phyloP scores from a whole-genome alignment of 2,113 vertebrate species.

The Herpetotheres cachinnans region DNA sequence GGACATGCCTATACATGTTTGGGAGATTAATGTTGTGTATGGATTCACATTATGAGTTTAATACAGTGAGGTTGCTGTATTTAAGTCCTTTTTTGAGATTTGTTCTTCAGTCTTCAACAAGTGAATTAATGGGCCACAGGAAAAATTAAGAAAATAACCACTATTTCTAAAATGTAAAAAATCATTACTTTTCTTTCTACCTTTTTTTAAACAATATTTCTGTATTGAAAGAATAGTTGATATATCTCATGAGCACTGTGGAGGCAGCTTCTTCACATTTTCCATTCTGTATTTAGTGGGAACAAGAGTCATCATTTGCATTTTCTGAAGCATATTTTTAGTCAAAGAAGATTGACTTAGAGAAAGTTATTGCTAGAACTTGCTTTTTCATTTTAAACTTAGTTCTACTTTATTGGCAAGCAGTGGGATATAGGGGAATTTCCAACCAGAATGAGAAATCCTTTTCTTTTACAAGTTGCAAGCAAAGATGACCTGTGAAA shows the following conservation, averaged over 20 bases:
- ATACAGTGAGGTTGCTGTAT: rapidly evolving
- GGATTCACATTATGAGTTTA: not conserved
- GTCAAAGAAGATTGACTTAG: not conserved
- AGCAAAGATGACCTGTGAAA: not conserved
- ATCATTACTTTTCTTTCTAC: not conserved
- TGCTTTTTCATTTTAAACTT: not conserved
- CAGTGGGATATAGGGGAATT: not conserved
- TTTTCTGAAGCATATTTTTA: not conserved
- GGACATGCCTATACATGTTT: rapidly evolving
- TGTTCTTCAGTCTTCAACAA: not conserved
- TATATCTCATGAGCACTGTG: not conserved
- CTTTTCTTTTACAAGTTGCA: not conserved
- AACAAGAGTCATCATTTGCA: not conserved
- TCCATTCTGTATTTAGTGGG: not conserved
- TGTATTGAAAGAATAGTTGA: not conserved
- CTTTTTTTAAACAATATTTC: not conserved
- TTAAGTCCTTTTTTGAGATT: not conserved
- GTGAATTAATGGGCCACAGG: not conserved
- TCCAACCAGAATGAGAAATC: not conserved
- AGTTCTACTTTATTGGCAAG: not conserved
- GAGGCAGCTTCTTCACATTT: not conserved
- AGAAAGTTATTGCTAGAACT: not conserved
- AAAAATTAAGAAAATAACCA: not conserved
- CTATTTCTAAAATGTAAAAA: not conserved
- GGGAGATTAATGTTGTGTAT: not conserved